Evolutionary conservation across 2,797 vertebrate species (phyloP), one percentile per base, ranked within the genome.

Genomic region (Phoxinus dragarum): DNA sequence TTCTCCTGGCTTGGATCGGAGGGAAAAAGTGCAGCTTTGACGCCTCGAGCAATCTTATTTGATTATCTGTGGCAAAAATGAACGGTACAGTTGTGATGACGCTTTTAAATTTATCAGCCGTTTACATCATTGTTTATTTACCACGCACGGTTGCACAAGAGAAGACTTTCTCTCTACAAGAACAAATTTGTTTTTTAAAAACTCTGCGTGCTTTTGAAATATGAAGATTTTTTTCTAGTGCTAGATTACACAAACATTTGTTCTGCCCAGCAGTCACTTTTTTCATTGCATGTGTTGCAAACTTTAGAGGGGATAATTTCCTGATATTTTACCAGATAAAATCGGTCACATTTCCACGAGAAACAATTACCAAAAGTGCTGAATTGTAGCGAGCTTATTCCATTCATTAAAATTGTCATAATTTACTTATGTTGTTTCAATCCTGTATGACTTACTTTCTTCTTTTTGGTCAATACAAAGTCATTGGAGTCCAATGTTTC

Each of bases 61-160:
- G 77, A 80, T 73, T 19, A 73, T 80, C 76, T 73, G 74, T 75
- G 79, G 49, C 82, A 86, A 79, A 76, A 71, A 56, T 73, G 10
- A 82, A 88, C n/a, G 81, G 87, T 84, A 87, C 86, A 88, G 77
- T 80, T 87, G 68, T 84, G 73, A 81, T 86, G 80, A 88, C 47
- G 72, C 76, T 72, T 88, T 89, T 75, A 71, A n/a, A 66, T 49
- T 81, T 84, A 88, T 89, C 87, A 73, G 3, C 79, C 38, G 0
- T 72, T 61, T 27, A 36, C 54, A 86, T 89, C 88, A 66, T 54
- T 89, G 67, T 89, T 86, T 88, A 49, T 72, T 80, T 17, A 40
- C 52, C 44, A 80, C 31, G 88, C 68, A 56, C 74, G 31, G 54
- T 88, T 83, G 76, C 76, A 88, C 52, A 54, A 81, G 47, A 56